A percentile compares a stretch with the other conserved stretches of the same genome.
phyloP scores from a whole-genome alignment of 2,888 invertebrate genomes.

The Ditula angustiorana region DNA sequence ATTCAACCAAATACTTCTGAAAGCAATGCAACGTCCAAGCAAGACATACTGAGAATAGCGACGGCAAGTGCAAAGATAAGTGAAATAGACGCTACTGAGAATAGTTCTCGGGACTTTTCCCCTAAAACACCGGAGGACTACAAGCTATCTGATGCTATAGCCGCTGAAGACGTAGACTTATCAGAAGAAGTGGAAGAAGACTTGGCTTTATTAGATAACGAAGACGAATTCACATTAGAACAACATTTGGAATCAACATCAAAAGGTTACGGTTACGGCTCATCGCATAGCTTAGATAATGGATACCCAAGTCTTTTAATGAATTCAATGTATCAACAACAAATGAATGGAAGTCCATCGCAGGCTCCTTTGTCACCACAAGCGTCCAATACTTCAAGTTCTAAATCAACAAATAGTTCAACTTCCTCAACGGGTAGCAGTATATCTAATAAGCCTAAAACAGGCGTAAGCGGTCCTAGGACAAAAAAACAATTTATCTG shows the following conservation, averaged over 20 bases:
- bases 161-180: slow-evolving; percentile 87
- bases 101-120: slow-evolving; percentile 69
- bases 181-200: slow-evolving; percentile 91
- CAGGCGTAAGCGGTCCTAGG: slow-evolving; percentile 88
- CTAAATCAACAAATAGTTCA: slow-evolving; percentile 78
- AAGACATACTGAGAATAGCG: slow-evolving; percentile 89
- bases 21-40: slow-evolving; percentile 80
- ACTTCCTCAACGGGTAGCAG: slow-evolving; percentile 76
- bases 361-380: slow-evolving; percentile 78
- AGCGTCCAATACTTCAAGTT: slow-evolving; percentile 72
- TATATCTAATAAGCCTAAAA: slow-evolving; percentile 79
- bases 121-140: slow-evolving; percentile 81
- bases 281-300: slow-evolving; percentile 87
- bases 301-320: slow-evolving; percentile 89
- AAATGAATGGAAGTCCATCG: slow-evolving; percentile 79
- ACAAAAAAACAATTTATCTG: slow-evolving; percentile 99
- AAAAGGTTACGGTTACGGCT: slow-evolving; percentile 74
- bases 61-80: slow-evolving; percentile 83
- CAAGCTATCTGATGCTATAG: slow-evolving; percentile 80
- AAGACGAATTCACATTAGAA: slow-evolving; percentile 89
- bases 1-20: slow-evolving; percentile 66
- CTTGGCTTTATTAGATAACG: slow-evolving; percentile 90
- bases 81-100: slow-evolving; percentile 73
- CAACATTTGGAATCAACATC: slow-evolving; percentile 80
- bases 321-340: slow-evolving; percentile 88